Evolutionary conservation across 2,888 invertebrate species (phyloP), one percentile per base, ranked within the genome.

Genomic region (Synergus itoensis): DNA sequence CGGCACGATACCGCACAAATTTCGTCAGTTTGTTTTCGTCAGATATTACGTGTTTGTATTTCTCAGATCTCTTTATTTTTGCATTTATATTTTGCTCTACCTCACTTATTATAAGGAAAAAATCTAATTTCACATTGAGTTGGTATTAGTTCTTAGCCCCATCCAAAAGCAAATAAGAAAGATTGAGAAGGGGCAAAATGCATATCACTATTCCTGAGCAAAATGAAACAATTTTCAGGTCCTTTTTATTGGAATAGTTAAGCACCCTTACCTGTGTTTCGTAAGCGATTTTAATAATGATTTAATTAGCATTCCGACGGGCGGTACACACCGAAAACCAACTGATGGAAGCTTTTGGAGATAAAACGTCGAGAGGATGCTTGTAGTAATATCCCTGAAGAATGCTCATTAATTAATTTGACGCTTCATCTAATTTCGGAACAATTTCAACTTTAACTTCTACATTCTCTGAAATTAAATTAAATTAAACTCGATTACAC

Each of bases 261-360:
- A 86, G 78, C 82, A 84, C 83, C 86, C 86, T 84, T 80, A 77
- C 67, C 82, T 86, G 85, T 87, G 89, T 87, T 87, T 82, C 84
- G 79, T 79, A 84, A 87, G 89, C 88, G 86, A 91, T 91, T 91
- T 91, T 90, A 90, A 89, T 91, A 89, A 91, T 90, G 89, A 89
- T 91, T 92, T 92, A 91, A 92, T 92, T 91, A 91, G 90, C 91
- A 92, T 92, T 92, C 91, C 89, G 84, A 85, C 87, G 84, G 87
- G 80, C 81, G 82, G 84, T 83, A 84, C 85, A 86, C 81, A 87
- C 86, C 87, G 87, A 87, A 86, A 83, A 81, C 80, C 84, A 81
- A 83, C 81, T 81, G 80, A 82, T 83, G 79, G 82, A 80, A 79
- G 83, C 79, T 81, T 84, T 84, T 82, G 80, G 81, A 83, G 84